Evolutionary conservation across 1,140 invertebrate genomes (phyloP).

Genomic region (Lutraria rhynchaena): DNA sequence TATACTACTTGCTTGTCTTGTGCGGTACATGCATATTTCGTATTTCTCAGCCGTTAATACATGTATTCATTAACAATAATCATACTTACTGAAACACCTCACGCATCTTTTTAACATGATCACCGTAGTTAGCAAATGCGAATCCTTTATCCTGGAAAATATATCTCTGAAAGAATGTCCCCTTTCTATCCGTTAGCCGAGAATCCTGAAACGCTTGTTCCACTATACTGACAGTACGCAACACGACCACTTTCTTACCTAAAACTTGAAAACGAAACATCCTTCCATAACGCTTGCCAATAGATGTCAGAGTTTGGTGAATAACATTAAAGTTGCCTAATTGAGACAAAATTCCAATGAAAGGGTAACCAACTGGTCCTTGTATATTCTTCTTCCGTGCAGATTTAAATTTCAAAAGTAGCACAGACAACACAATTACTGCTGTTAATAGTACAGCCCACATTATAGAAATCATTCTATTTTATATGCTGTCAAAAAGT

Average conservation of each 20-base stretch:
- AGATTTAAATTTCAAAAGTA: no score
- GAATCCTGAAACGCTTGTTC: slow-evolving; percentile 11
- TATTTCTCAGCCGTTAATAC: no score
- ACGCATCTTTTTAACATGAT: slow-evolving; percentile 18
- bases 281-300: slow-evolving; percentile 29
- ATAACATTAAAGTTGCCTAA: slow-evolving; percentile 30
- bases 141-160: slow-evolving; percentile 26
- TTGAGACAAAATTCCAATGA: slow-evolving; percentile 26
- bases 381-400: no score
- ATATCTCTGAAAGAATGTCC: slow-evolving; percentile 46
- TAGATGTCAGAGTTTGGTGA: slow-evolving; percentile 30
- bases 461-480: no score
- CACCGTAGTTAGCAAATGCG: slow-evolving; percentile 41
- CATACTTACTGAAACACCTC: slow-evolving; percentile 45
- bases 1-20: no score
- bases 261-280: slow-evolving; percentile 37
- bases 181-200: slow-evolving; percentile 10
- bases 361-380: slow-evolving; percentile 38
- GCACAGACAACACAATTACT: no score
- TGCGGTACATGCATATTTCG: no score
- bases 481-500: no score
- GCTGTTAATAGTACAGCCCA: no score
- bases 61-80: no score
- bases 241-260: slow-evolving; percentile 25
- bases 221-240: slow-evolving; percentile 31